Base-by-base conservation (phyloP, 2,113 vertebrate species). In the Propithecus coquereli region DNA sequence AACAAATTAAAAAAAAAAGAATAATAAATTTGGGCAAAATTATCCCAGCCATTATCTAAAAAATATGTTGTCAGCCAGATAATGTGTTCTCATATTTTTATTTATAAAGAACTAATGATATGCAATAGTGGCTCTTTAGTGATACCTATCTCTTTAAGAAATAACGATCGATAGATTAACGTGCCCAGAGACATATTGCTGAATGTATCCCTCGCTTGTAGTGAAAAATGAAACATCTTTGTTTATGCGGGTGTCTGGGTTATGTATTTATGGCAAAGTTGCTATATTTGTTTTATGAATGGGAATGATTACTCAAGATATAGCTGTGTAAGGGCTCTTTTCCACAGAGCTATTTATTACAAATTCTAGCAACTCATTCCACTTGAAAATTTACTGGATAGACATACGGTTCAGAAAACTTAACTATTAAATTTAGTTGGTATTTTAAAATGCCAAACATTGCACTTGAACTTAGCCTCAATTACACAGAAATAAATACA, bases 401-500 rank as follows among this genome's bases (percentile, higher is more conserved):
- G 32, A 81, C 20, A 68, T 11, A 65, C 8, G 23, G 37, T 43
- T 68, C 47, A 91, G 57, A 59, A 91, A 63, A 87, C 16, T 40
- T 4, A 66, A 74, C 32, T 17, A 61, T 50, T 59, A 76, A n/a
- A 80, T 59, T 52, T 57, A 71, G 82, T 14, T 11, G 6, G 50
- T 23, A 63, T 86, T 86, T 74, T 82, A 43, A 87, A 87, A 87
- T 45, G 40, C 84, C 89, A 90, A 73, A 83, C 5, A 8, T 59
- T 89, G 59, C 47, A 65, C 17, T 83, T 93, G 34, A 97, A 97
- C 86, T 11, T 87, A 94, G 74, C 34, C 16, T 96, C 80, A 68
- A 70, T 87, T 8, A 88, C 57, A 61, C 43, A 70, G 32, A 81
- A 81, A 80, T 52, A 92, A 92, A 94, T 84, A 74, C 76, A 32